These are phyloP conservation scores for Aptenodytes forsteri DNA, from an alignment of 2,113 vertebrate genomes.

Conservation along the genomic window DNA sequence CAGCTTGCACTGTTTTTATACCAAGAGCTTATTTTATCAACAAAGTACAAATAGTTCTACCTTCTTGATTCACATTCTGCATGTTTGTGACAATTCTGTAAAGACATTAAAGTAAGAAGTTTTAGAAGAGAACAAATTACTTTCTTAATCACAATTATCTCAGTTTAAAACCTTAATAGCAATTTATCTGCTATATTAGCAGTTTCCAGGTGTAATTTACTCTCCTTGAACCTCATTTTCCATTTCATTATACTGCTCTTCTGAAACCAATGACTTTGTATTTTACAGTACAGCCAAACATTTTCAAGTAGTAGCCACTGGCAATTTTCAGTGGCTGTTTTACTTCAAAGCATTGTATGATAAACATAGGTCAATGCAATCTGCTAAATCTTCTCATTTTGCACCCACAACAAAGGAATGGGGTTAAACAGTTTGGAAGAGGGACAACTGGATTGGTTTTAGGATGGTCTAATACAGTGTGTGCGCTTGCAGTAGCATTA, in stretches of 20 bases:
- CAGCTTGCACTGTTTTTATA: conserved; percentile 13
- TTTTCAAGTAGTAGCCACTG: background rate
- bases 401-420: background rate
- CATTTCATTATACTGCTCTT: background rate
- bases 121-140: background rate
- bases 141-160: background rate
- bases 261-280: background rate
- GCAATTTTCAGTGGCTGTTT: background rate
- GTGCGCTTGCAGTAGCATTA: background rate
- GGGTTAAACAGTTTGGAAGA: background rate
- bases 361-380: background rate
- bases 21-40: conserved; percentile 31
- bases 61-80: background rate
- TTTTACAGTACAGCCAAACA: background rate
- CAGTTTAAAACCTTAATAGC: background rate
- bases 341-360: background rate
- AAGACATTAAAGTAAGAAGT: background rate
- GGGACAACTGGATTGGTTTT: background rate
- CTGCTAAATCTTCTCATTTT: background rate
- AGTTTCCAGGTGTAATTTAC: background rate
- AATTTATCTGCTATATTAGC: background rate
- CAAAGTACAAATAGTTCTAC: background rate
- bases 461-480: rapidly evolving
- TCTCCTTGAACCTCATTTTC: background rate
- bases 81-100: background rate